Evolutionary conservation across 1,140 invertebrate species (phyloP).

Genomic region (Hyphantria cunea): DNA sequence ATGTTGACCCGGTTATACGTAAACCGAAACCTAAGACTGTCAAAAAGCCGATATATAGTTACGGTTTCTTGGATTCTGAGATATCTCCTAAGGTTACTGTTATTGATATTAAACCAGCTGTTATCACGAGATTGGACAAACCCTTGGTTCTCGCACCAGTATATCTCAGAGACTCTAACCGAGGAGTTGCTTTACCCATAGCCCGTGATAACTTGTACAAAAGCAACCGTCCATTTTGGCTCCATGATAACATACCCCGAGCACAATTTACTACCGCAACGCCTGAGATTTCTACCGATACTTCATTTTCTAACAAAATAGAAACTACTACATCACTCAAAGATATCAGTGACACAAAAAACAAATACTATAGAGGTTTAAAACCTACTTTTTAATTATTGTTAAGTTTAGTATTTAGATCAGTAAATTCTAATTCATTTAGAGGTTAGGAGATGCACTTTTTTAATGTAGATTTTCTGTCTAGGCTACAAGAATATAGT

Average conservation of each 20-base stretch:
- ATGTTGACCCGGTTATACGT: not conserved
- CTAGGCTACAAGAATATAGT: too few species aligned
- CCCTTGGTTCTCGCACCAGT: constrained; percentile 52
- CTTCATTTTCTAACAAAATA: too few species aligned
- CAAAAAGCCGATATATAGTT: constrained; percentile 48
- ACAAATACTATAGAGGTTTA: too few species aligned
- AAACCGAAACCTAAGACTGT: constrained; percentile 16
- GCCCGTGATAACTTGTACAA: constrained; percentile 6
- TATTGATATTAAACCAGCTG: constrained; percentile 45
- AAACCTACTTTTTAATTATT: too few species aligned
- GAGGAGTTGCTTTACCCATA: not conserved
- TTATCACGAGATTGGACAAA: constrained; percentile 20
- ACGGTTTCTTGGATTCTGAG: constrained; percentile 47
- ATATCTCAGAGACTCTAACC: constrained; percentile 35
- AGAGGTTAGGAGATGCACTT: too few species aligned
- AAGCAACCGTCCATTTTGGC: constrained; percentile 33
- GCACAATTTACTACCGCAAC: constrained; percentile 10
- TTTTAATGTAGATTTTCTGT: too few species aligned
- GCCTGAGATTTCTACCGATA: not conserved
- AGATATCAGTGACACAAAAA: too few species aligned
- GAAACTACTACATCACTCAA: too few species aligned
- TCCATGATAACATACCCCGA: constrained; percentile 24
- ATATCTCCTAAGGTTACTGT: constrained; percentile 46
- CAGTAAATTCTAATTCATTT: too few species aligned
- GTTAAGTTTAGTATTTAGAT: too few species aligned